phyloP scores from a whole-genome alignment of 2,113 vertebrate species.

The Eclectus roratus region DNA sequence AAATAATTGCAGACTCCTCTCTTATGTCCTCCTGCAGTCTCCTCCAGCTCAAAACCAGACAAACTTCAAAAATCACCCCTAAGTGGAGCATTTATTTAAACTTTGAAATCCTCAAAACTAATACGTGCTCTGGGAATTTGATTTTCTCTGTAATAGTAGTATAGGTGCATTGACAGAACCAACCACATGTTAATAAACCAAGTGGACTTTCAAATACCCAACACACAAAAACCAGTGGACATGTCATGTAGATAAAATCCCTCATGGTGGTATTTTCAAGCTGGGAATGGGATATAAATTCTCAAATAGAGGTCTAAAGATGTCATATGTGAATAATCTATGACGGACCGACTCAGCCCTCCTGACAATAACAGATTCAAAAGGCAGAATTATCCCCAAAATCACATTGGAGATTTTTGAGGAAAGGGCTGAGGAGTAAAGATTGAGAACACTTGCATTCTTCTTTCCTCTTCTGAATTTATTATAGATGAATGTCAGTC shows the following conservation, averaged over 20 bases:
- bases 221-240: not conserved
- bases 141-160: not conserved
- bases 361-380: slow-evolving; percentile 22
- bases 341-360: not conserved
- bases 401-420: slow-evolving; percentile 13
- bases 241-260: not conserved
- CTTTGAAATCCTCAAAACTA: not conserved
- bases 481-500: slow-evolving; percentile 52
- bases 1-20: not conserved
- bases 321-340: slow-evolving; percentile 53
- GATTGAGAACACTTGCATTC: slow-evolving; percentile 22
- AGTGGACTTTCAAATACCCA: not conserved
- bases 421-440: not conserved
- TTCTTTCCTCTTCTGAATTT: slow-evolving; percentile 38
- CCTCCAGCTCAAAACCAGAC: not conserved
- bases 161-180: not conserved
- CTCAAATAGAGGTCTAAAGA: slow-evolving; percentile 22
- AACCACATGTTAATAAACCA: not conserved
- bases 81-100: not conserved
- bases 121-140: not conserved
- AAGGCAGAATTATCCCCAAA: slow-evolving; percentile 40
- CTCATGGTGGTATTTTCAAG: not conserved
- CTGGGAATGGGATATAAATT: slow-evolving; percentile 19
- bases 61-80: not conserved
- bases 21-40: not conserved